phyloP scores from a whole-genome alignment of 2,888 invertebrate genomes.

The Melanostoma mellinum region DNA sequence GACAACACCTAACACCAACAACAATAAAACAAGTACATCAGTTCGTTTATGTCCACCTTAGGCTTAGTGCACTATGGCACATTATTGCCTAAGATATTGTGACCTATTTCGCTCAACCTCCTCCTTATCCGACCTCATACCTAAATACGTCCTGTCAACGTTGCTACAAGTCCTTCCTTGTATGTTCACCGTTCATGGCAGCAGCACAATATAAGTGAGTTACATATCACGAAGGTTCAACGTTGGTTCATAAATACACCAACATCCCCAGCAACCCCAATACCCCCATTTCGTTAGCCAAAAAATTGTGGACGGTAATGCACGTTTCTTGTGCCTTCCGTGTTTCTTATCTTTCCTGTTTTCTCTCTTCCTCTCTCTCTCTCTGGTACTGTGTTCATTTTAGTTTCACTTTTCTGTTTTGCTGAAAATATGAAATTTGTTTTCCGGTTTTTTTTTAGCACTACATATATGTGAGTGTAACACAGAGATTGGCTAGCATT shows the following conservation, averaged over 20 bases:
- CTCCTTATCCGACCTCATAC: conserved; percentile 17
- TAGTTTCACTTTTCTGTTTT: conserved; percentile 21
- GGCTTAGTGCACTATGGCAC: conserved; percentile 38
- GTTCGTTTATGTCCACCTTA: not conserved
- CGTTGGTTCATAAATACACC: conserved; percentile 42
- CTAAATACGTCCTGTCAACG: conserved; percentile 21
- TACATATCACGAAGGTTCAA: conserved; percentile 40
- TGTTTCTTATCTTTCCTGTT: conserved; percentile 47
- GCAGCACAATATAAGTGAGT: conserved; percentile 48
- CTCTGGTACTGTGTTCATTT: not conserved
- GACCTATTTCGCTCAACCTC: conserved; percentile 42
- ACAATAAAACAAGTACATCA: not conserved
- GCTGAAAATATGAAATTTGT: conserved; percentile 26
- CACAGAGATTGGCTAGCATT: conserved; percentile 8
- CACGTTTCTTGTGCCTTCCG: conserved; percentile 22
- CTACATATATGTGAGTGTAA: conserved; percentile 5
- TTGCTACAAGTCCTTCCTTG: not conserved
- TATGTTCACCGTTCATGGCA: conserved; percentile 44
- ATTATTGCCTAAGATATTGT: conserved; percentile 45
- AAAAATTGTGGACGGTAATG: conserved; percentile 30
- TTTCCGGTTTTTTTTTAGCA: conserved; percentile 17
- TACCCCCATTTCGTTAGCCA: not conserved
- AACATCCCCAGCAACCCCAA: not conserved
- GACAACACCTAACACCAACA: not conserved
- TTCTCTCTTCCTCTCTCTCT: too few species aligned